phyloP scores from a whole-genome alignment of 2,888 invertebrate genomes.

The Tryphoninae sp. region DNA sequence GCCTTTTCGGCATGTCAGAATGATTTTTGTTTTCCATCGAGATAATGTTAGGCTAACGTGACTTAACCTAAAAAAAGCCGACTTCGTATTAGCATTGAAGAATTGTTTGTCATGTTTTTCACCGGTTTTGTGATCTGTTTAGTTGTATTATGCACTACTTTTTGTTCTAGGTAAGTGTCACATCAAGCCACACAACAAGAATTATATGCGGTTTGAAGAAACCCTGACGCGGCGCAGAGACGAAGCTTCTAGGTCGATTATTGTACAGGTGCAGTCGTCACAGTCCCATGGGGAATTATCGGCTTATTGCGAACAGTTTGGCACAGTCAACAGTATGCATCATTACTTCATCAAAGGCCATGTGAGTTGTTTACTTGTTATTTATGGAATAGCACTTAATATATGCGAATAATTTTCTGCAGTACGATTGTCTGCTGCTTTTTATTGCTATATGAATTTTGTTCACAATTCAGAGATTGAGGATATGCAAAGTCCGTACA shows the following conservation, averaged over 20 bases:
- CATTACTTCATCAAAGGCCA: conserved; percentile 83
- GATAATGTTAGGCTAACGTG: not conserved
- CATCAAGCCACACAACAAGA: conserved; percentile 43
- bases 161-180: conserved; percentile 45
- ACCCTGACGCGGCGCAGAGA: conserved; percentile 84
- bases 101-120: not conserved
- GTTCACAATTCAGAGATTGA: too few relatives aligned
- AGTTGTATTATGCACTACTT: not conserved
- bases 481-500: too few relatives aligned
- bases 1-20: not conserved
- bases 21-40: not conserved
- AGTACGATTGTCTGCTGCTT: too few relatives aligned
- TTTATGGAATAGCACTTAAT: not conserved
- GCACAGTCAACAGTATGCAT: conserved; percentile 85
- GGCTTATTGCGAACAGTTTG: conserved; percentile 87
- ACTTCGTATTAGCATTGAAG: not conserved
- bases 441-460: too few relatives aligned
- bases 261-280: conserved; percentile 90
- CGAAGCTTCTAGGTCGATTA: conserved; percentile 87
- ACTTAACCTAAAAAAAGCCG: conserved; percentile 45
- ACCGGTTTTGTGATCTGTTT: not conserved
- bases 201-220: conserved; percentile 82
- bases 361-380: conserved; percentile 72
- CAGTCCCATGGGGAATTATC: conserved; percentile 87
- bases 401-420: conserved; percentile 2